Percentiles rank a stretch among this genome's conserved stretches.
Conservation (phyloP, 2,113 vertebrate species). For the Rattus rattus region DNA sequence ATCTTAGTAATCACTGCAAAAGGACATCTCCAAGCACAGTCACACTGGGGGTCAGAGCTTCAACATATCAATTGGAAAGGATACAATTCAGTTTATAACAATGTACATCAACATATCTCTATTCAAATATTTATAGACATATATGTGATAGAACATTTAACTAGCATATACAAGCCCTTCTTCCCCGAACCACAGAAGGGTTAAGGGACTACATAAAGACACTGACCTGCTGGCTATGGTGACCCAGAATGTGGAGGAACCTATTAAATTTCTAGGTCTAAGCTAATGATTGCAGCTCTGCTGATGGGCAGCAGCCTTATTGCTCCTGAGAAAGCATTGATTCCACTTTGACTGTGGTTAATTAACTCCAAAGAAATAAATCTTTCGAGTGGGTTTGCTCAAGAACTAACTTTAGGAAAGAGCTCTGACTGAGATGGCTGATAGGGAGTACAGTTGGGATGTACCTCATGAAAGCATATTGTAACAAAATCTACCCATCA, state of each 20-base stretch:
- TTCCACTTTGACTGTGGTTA: slow-evolving; percentile 61
- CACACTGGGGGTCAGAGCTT: not conserved
- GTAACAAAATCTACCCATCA: not conserved
- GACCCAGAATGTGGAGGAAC: not conserved
- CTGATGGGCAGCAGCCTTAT: not conserved
- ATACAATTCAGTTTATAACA: not conserved
- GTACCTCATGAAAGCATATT: not conserved
- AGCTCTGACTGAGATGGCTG: not conserved
- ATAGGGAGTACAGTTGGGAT: not conserved
- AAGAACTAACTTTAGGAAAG: slow-evolving; percentile 41
- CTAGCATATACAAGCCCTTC: not conserved
- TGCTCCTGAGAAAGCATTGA: slow-evolving; percentile 43
- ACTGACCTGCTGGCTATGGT: not conserved
- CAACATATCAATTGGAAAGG: not conserved
- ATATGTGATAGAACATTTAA: not conserved
- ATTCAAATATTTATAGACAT: not conserved
- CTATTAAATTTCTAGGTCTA: not conserved
- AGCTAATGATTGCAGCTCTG: not conserved
- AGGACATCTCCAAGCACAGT: not conserved
- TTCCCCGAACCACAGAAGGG: not conserved
- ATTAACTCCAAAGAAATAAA: slow-evolving; percentile 72
- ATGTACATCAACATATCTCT: not conserved
- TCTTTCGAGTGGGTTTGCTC: slow-evolving; percentile 35
- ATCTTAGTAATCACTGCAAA: not conserved
- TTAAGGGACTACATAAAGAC: not conserved